Base-by-base conservation (phyloP, 2,888 invertebrate genomes). In the Orthosia incerta region DNA sequence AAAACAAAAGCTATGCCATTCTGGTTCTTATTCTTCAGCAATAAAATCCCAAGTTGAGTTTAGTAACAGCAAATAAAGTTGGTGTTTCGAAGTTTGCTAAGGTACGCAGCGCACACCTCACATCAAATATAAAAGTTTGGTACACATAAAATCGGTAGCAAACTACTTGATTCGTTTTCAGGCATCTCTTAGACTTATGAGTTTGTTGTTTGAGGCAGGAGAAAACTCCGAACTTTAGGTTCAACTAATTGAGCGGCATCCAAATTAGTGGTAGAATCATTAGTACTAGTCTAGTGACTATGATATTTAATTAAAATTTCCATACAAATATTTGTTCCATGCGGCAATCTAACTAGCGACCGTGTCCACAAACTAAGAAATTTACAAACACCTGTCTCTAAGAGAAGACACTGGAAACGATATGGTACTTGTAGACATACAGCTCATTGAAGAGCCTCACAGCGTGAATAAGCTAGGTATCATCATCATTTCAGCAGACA, bases 61-160 rank as follows among this genome's bases (percentile, higher is more conserved):
- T 46, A 23, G 11, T 16, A 53, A 4, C 51, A 39, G 39, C 5
- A 75, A 65, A 65, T 55, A 12, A n/a, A 53, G 20, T 64, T 65
- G 7, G 56, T 50, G n/a, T 45, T 61, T n/a, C 15, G 16, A 73
- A 45, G 60, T 68, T 71, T 26, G 46, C 56, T 39, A 7, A 56
- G 48, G 55, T 63, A 26, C 16, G 5, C 56, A 48, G 26, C 16
- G 5, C 53, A 39, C 23, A 50, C 59, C 16, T 67, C 15, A 31
- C 4, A 57, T 53, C 51, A 16, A 74, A 67, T 67, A 56, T 13
- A 60, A 60, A 79, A 71, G 71, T 79, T 75, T 51, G 16, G 18
- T 53, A 46, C 15, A 13, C 61, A 67, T 65, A 64, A 71, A 70
- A 63, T 65, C 18, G 16, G 39, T 18, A 57, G 18, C 18, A 31